A percentile compares a stretch with the other conserved stretches of the same genome.
Conservation (phyloP, 2,113 vertebrate genomes). For the Dicrurus megarhynchus region DNA sequence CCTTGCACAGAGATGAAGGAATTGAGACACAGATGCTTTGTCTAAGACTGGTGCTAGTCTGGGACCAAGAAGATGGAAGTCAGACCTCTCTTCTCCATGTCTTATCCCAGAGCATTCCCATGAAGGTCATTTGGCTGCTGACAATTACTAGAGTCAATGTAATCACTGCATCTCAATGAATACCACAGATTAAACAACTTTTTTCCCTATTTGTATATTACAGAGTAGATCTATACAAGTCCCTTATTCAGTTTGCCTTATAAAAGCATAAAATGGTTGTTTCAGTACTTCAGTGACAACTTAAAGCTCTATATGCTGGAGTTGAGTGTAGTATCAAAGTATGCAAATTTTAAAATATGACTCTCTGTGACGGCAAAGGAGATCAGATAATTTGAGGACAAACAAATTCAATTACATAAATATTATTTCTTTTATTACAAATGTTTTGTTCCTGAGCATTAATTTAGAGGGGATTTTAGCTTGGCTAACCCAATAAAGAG, state of each 20-base stretch:
- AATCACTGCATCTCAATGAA: not conserved
- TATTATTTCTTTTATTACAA: not conserved
- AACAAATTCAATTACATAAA: not conserved
- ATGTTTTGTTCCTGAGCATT: conserved; percentile 23
- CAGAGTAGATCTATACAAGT: not conserved
- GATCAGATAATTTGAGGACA: not conserved
- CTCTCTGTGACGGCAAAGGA: not conserved
- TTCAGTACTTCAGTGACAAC: not conserved
- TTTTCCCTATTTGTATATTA: not conserved
- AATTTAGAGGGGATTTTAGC: conserved; percentile 16
- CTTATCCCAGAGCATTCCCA: not conserved
- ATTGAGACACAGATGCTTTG: not conserved
- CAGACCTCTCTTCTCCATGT: not conserved
- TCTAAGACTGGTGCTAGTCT: not conserved
- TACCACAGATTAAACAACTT: not conserved
- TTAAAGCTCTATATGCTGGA: not conserved
- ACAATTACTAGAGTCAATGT: not conserved
- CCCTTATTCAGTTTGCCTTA: not conserved
- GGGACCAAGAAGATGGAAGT: not conserved
- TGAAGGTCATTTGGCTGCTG: not conserved
- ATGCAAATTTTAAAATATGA: not conserved
- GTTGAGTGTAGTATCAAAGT: not conserved
- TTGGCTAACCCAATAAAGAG: conserved; percentile 33
- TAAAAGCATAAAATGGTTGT: not conserved
- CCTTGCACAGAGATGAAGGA: not conserved